A percentile compares a stretch with the other conserved stretches of the same genome.
Conservation (phyloP, 2,113 vertebrate genomes). For the Apus apus region DNA sequence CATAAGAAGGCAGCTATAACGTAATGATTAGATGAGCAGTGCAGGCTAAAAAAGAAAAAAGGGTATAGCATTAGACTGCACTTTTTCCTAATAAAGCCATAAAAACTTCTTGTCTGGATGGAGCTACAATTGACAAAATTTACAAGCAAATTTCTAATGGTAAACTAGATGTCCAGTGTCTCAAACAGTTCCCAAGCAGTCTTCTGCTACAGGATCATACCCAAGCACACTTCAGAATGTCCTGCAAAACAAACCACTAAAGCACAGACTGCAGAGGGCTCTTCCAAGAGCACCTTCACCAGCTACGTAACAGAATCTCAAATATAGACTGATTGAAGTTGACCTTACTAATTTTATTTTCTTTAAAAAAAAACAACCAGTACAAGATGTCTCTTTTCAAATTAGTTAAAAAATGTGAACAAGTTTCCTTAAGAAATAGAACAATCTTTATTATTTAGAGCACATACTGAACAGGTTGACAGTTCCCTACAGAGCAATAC, state of each 20-base stretch:
- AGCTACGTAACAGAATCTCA: background rate
- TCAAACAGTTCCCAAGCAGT: background rate
- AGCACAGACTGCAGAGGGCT: background rate
- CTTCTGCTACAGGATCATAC: background rate
- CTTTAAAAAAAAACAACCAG: background rate
- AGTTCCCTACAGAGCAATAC: slow-evolving; percentile 70
- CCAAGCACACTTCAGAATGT: background rate
- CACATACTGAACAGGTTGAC: slow-evolving; percentile 70
- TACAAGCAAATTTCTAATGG: background rate
- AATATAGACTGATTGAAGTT: background rate
- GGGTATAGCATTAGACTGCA: background rate
- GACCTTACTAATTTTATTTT: slow-evolving; percentile 27
- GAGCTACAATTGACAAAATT: background rate
- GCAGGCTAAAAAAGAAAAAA: background rate
- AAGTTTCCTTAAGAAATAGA: slow-evolving; percentile 78
- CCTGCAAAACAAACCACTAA: background rate
- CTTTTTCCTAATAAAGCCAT: background rate
- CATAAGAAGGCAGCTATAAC: background rate
- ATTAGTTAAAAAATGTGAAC: slow-evolving; percentile 71
- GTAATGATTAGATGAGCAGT: background rate
- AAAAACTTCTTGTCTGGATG: background rate
- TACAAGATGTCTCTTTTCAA: background rate
- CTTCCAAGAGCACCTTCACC: background rate
- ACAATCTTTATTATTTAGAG: slow-evolving; percentile 80
- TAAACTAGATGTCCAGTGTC: background rate